Evolutionary conservation across 2,113 vertebrate species (phyloP), one percentile per base, ranked within the genome.

Genomic region (Anhinga rufa): DNA sequence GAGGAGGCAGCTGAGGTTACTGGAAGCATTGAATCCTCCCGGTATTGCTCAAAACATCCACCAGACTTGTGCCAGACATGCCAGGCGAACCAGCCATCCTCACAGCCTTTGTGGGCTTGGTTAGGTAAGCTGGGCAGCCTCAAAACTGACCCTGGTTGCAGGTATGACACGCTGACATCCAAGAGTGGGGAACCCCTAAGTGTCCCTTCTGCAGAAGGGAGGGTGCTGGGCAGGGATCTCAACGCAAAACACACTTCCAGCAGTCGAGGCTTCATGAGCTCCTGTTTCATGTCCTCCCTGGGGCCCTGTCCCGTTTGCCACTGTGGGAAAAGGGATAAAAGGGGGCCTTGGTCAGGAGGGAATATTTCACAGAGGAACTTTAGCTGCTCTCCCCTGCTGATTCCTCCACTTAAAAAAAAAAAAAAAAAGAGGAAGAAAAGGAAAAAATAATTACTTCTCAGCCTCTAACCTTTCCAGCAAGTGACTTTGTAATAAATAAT

Each of bases 391-490:
- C 75, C 97, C 97, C 78, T 86, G 92, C 58, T 84, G 93, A 97
- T 94, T 87, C 81, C 17, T 28, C 64, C 76, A 66, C 87, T 95
- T 88, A 83, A 62, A 86, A 93, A 70, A 57, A 94, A 71, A 61
- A 58, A 82, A 26, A 49, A 32, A n/a, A n/a, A 10, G 38, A 1
- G 9, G 49, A 89, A 91, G 78, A 95, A 97, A 95, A 92, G 97
- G 95, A 96, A 97, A 97, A 98, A 98, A 98, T 97, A 98, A 98
- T 98, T 98, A 98, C 98, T 98, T 98, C 97, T 97, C 98, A 98
- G 98, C 98, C 98, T 98, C 98, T 98, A 98, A 98, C 98, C 98
- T 98, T 98, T 98, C 98, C 90, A 96, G 98, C 98, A 97, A 98
- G 98, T 97, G 98, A 98, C 98, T 98, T 61, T 89, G 98, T 98